These are phyloP conservation scores for Diabrotica virgifera DNA, from an alignment of 1,140 invertebrate species.

Conservation along the genomic window DNA sequence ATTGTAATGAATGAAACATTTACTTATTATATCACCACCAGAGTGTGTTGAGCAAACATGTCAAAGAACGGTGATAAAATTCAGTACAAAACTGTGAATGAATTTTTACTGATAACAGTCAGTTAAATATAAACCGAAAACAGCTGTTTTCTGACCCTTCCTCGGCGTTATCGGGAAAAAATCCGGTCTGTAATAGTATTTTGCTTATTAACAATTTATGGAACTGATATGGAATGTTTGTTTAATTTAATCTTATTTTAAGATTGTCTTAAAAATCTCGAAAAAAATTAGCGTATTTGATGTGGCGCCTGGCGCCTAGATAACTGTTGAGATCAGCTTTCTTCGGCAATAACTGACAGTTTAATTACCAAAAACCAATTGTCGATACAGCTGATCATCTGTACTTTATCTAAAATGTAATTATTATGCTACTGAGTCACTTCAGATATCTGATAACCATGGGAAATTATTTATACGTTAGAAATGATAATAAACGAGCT, in stretches of 20 bases:
- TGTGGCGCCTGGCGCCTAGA: neutral
- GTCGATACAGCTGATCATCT: too few species aligned
- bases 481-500: too few species aligned
- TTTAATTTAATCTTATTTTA: neutral
- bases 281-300: neutral
- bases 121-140: neutral
- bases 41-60: constrained; percentile 1
- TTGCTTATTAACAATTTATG: neutral
- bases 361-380: too few species aligned
- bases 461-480: too few species aligned
- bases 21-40: neutral
- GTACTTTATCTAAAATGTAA: too few species aligned
- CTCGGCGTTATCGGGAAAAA: neutral
- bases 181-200: neutral
- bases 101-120: neutral
- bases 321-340: neutral
- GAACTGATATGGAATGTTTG: neutral
- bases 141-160: neutral
- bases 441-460: too few species aligned
- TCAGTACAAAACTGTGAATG: neutral
- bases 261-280: neutral
- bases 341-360: too few species aligned
- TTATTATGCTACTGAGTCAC: too few species aligned
- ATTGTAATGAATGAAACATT: neutral
- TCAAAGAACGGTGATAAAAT: neutral